phyloP scores from a whole-genome alignment of 2,113 vertebrate genomes.

The Protobothrops mucrosquamatus region DNA sequence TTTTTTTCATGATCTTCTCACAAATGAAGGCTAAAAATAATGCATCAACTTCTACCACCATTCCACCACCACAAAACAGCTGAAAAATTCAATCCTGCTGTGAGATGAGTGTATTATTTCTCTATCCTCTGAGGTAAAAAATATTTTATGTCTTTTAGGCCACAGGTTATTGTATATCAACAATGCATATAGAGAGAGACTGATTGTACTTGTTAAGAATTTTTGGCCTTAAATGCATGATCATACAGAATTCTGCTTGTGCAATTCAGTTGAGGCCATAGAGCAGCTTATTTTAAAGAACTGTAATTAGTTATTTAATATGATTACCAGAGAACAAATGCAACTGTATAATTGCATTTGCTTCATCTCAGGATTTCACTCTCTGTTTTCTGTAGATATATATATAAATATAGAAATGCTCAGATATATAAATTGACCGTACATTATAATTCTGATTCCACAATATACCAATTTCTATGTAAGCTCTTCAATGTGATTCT shows the following conservation, averaged over 20 bases:
- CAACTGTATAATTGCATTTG: background rate
- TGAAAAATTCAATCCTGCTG: background rate
- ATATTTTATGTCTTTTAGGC: background rate
- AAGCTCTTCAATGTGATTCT: background rate
- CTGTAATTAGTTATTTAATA: background rate
- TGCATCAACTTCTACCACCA: background rate
- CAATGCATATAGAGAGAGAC: background rate
- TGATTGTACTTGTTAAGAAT: background rate
- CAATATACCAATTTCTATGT: background rate
- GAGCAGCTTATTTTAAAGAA: background rate
- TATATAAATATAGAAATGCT: background rate
- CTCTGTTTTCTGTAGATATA: background rate
- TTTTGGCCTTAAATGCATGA: background rate
- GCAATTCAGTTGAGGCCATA: background rate
- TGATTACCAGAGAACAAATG: conserved; percentile 16
- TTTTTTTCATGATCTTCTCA: background rate
- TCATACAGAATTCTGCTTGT: background rate
- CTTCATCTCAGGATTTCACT: background rate
- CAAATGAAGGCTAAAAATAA: background rate
- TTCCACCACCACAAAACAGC: background rate
- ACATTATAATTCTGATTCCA: background rate
- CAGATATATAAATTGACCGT: background rate
- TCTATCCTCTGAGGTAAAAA: background rate
- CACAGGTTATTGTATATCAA: background rate
- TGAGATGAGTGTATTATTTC: background rate